Conservation (phyloP, 2,797 vertebrate genomes). For the Allobates femoralis region DNA sequence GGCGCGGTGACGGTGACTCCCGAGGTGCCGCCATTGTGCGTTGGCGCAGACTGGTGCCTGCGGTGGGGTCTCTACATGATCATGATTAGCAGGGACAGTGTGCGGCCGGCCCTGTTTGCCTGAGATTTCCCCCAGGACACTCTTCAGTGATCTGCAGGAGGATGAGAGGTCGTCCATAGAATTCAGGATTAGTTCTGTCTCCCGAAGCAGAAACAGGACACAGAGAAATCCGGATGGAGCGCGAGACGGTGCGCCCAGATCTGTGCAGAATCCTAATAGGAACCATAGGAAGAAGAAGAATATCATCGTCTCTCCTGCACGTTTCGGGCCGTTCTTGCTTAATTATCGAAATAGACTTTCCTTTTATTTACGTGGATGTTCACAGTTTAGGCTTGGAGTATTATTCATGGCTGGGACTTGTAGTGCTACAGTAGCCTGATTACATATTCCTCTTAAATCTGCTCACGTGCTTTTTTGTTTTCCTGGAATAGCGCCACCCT, state of each 20-base stretch:
- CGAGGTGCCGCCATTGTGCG: background rate
- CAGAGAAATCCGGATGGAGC: background rate
- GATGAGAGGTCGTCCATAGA: constrained; percentile 40
- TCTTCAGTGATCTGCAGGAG: constrained; percentile 49
- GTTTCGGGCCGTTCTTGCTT: too few relatives aligned
- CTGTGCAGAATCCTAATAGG: constrained; percentile 44
- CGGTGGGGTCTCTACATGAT: constrained; percentile 33
- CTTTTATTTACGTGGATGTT: too few relatives aligned
- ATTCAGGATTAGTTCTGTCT: constrained; percentile 44
- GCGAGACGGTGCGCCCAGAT: background rate
- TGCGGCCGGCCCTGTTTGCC: constrained; percentile 43
- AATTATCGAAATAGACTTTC: too few relatives aligned
- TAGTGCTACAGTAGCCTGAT: too few relatives aligned
- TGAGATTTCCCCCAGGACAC: constrained; percentile 56
- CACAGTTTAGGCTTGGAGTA: too few relatives aligned
- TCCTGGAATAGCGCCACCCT: background rate
- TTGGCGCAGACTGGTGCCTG: background rate
- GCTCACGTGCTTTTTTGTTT: background rate
- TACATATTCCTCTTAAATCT: too few relatives aligned
- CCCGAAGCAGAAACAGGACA: background rate
- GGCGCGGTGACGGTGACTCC: background rate
- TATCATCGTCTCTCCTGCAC: too few relatives aligned
- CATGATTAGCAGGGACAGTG: constrained; percentile 54
- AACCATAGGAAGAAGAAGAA: background rate
- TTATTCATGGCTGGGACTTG: too few relatives aligned